phyloP scores from a whole-genome alignment of 2,888 invertebrate genomes.

The Cerceris ruficornis region DNA sequence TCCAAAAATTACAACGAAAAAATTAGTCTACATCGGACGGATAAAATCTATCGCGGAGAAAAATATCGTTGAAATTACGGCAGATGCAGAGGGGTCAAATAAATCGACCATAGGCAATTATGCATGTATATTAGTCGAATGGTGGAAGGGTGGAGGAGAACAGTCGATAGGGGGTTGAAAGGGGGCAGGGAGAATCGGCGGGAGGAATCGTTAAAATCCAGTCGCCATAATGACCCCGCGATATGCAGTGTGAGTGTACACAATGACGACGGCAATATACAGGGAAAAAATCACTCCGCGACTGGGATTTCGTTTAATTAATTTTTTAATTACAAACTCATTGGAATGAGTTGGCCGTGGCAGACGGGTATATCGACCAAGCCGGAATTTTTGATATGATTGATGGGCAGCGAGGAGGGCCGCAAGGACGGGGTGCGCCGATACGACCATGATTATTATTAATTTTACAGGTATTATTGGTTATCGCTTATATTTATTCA shows the following conservation, averaged over 20 bases:
- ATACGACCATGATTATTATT: slow-evolving; percentile 68
- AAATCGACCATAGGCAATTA: slow-evolving; percentile 68
- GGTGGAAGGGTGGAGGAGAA: slow-evolving; percentile 14
- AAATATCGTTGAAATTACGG: slow-evolving; percentile 36
- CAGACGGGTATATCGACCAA: slow-evolving; percentile 52
- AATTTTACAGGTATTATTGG: slow-evolving; percentile 74
- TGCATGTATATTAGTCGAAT: slow-evolving; percentile 53
- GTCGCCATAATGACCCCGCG: slow-evolving; percentile 64
- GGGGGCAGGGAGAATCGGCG: slow-evolving; percentile 11
- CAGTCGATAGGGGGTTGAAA: background rate
- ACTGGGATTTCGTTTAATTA: slow-evolving; percentile 72
- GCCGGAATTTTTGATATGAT: slow-evolving; percentile 59
- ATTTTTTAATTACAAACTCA: slow-evolving; percentile 74
- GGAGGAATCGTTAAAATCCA: slow-evolving; percentile 64
- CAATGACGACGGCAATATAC: slow-evolving; percentile 58
- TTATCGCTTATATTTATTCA: slow-evolving; percentile 71
- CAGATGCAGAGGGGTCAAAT: slow-evolving; percentile 35
- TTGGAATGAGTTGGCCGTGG: slow-evolving; percentile 60
- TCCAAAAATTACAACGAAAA: too few relatives aligned
- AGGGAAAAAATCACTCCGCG: slow-evolving; percentile 66
- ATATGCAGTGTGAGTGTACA: slow-evolving; percentile 59
- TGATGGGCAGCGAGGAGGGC: slow-evolving; percentile 51
- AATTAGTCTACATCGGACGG: background rate
- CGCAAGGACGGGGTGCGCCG: slow-evolving; percentile 50
- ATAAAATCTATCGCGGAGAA: slow-evolving; percentile 38